Conservation (phyloP, 2,888 invertebrate genomes). For the Automeris io region DNA sequence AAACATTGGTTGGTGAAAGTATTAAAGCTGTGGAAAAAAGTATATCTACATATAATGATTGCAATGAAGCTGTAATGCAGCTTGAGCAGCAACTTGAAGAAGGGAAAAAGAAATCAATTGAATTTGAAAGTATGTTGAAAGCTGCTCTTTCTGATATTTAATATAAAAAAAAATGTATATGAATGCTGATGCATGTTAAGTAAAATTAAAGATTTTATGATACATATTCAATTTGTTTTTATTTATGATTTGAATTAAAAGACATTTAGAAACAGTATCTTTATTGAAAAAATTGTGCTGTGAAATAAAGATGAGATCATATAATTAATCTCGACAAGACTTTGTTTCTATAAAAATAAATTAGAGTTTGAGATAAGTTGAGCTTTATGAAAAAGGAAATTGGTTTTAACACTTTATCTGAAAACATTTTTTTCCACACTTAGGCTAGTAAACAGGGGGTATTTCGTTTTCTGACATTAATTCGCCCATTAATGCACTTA, state of each 20-base stretch:
- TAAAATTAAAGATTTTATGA: constrained; percentile 5
- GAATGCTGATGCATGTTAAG: constrained; percentile 11
- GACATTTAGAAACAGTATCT: no score
- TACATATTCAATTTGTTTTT: background rate
- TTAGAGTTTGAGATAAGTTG: no score
- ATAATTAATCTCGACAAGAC: no score
- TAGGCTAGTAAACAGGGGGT: background rate
- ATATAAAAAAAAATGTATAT: constrained; percentile 11
- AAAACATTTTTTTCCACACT: no score
- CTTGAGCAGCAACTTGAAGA: constrained; percentile 66
- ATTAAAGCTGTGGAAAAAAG: constrained; percentile 45
- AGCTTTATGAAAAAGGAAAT: no score
- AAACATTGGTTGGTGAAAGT: constrained; percentile 49
- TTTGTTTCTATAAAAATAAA: no score
- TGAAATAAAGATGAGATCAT: no score
- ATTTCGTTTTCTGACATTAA: background rate
- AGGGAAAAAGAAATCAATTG: constrained; percentile 58
- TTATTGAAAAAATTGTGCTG: no score
- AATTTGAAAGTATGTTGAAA: constrained; percentile 65
- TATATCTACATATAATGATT: constrained; percentile 47
- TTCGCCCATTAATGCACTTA: constrained; percentile 2
- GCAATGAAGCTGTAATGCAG: constrained; percentile 53
- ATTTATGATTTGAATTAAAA: no score
- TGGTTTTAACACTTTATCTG: no score
- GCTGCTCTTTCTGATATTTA: constrained; percentile 54